A percentile compares a stretch with the other conserved stretches of the same genome.
Conservation (phyloP, 2,888 invertebrate species). For the Leptarthrus brevirostris region DNA sequence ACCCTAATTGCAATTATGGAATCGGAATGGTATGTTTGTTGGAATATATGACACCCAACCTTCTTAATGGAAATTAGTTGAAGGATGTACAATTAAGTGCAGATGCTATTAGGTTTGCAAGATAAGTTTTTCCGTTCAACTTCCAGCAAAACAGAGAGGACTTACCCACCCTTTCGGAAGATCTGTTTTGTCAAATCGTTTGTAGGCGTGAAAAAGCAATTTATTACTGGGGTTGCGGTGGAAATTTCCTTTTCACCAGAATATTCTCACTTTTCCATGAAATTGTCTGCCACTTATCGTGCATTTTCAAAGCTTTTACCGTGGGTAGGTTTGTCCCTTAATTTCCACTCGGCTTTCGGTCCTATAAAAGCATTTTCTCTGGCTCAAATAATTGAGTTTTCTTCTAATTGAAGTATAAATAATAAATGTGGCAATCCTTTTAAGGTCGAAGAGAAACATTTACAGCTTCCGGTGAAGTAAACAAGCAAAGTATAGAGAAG, state of each 20-base stretch:
- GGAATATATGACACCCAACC: slow-evolving; percentile 14
- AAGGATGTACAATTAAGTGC: slow-evolving; percentile 46
- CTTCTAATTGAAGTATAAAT: slow-evolving; percentile 36
- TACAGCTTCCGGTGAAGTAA: neutral
- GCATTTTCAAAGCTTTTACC: neutral
- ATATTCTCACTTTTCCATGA: neutral
- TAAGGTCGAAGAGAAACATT: neutral
- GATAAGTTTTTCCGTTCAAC: slow-evolving; percentile 14
- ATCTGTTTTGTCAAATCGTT: neutral
- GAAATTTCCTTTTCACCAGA: neutral
- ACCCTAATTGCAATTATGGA: slow-evolving; percentile 40
- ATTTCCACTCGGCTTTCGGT: neutral
- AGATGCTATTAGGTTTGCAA: slow-evolving; percentile 24
- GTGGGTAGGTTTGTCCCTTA: neutral
- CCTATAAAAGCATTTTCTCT: neutral
- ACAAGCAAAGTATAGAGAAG: too few relatives aligned
- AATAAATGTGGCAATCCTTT: slow-evolving; percentile 18
- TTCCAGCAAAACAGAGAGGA: neutral
- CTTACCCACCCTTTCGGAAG: neutral
- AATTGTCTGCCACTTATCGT: neutral
- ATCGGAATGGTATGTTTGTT: neutral
- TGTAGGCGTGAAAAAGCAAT: slow-evolving; percentile 21
- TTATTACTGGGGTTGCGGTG: neutral
- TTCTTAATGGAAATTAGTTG: slow-evolving; percentile 40
- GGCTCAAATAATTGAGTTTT: slow-evolving; percentile 10